These are phyloP conservation scores for Spinus olivaceus DNA, from an alignment of 2,797 vertebrate genomes.

Conservation along the genomic window DNA sequence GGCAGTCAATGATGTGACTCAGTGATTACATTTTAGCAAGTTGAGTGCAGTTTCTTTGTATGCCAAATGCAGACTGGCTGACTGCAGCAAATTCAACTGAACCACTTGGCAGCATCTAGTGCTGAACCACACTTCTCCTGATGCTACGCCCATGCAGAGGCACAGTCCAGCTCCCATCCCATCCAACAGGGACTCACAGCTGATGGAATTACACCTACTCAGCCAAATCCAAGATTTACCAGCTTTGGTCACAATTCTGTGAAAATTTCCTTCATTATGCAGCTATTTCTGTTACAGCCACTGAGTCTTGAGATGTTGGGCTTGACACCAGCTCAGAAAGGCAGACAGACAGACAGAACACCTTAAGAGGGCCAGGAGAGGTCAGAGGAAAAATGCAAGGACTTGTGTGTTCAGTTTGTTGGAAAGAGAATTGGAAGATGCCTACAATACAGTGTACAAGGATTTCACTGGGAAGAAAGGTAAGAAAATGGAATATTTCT, in stretches of 20 bases:
- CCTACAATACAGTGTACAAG: neutral
- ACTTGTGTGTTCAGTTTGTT: neutral
- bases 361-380: neutral
- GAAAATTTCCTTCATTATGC: neutral
- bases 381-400: neutral
- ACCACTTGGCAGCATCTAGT: conserved; percentile 13
- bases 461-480: neutral
- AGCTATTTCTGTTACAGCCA: neutral
- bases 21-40: conserved; percentile 71
- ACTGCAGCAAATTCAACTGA: conserved; percentile 55
- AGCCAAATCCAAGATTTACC: neutral
- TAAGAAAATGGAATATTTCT: neutral
- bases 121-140: neutral
- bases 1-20: conserved; percentile 62
- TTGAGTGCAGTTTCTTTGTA: conserved; percentile 38
- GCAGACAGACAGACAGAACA: neutral
- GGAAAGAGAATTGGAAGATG: neutral
- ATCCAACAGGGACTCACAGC: neutral
- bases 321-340: neutral
- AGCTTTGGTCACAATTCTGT: neutral
- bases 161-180: neutral
- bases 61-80: conserved; percentile 53
- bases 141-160: neutral
- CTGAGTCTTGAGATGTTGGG: neutral
- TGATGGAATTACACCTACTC: neutral